These are phyloP conservation scores for Drosophila vallismaia DNA, from an alignment of 2,888 invertebrate species.

Conservation along the genomic window DNA sequence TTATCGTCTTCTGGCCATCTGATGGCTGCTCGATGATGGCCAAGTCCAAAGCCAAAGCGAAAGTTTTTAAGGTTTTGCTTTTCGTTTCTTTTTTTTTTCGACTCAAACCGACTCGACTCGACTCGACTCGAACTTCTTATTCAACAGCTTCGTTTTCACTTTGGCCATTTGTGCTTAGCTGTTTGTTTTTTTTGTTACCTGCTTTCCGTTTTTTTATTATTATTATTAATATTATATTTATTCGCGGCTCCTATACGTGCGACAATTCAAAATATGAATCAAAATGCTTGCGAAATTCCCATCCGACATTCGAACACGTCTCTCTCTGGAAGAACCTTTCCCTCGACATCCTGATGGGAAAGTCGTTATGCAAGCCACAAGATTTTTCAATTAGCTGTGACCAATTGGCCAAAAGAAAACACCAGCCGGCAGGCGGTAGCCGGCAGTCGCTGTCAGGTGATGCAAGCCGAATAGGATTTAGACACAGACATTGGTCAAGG, in stretches of 20 bases:
- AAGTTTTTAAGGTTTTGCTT: conserved; percentile 54
- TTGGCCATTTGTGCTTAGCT: conserved; percentile 44
- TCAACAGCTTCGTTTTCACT: conserved; percentile 75
- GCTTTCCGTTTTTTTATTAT: conserved; percentile 30
- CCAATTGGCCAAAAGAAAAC: conserved; percentile 40
- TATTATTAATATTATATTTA: neutral
- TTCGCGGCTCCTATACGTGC: conserved; percentile 44
- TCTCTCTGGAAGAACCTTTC: no score
- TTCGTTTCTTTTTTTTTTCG: conserved; percentile 2
- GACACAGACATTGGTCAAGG: conserved; percentile 58
- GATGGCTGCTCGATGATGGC: conserved; percentile 54
- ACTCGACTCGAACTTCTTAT: conserved; percentile 62
- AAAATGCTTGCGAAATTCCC: conserved; percentile 27
- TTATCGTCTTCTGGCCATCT: conserved; percentile 4
- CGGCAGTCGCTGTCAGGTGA: conserved; percentile 30
- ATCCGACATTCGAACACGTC: conserved; percentile 16
- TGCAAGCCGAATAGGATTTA: conserved; percentile 45
- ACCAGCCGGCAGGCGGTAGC: conserved; percentile 2
- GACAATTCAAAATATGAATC: conserved; percentile 47
- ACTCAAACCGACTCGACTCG: conserved; percentile 16
- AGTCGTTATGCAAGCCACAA: conserved; percentile 34
- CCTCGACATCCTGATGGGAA: neutral
- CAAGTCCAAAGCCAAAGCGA: conserved; percentile 77
- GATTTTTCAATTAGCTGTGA: conserved; percentile 55
- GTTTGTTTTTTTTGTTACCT: conserved; percentile 23